A percentile compares a stretch with the other conserved stretches of the same genome.
phyloP scores from a whole-genome alignment of 1,140 invertebrate genomes.

The Chlorops oryzae region DNA sequence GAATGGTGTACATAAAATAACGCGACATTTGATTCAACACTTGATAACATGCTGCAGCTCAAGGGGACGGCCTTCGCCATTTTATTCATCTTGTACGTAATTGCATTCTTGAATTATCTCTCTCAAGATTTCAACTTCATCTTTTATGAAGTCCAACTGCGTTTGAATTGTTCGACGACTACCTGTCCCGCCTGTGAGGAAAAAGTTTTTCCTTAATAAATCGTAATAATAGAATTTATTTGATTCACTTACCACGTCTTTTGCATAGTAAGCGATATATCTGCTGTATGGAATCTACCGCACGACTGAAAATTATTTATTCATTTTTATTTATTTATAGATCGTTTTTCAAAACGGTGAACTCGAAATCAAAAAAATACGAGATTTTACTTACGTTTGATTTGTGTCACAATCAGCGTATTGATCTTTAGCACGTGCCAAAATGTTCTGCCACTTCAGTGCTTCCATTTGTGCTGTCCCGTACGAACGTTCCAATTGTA shows the following conservation, averaged over 20 bases:
- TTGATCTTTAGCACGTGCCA: constrained; percentile 28
- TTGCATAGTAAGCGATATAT: constrained; percentile 29
- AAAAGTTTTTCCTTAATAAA: not conserved
- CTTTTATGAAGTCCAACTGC: constrained; percentile 34
- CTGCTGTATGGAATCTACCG: constrained; percentile 24
- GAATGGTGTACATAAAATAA: too few species aligned
- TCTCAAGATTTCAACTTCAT: constrained; percentile 32
- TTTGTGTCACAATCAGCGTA: constrained; percentile 22
- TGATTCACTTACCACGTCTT: constrained; percentile 19
- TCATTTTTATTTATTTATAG: too few species aligned
- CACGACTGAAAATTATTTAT: too few species aligned
- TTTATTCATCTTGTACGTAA: too few species aligned
- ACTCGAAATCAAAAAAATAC: too few species aligned
- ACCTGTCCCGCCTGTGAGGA: not conserved
- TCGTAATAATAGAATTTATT: not conserved
- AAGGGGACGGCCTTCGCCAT: too few species aligned
- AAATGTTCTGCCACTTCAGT: constrained; percentile 37
- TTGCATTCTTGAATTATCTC: constrained; percentile 23
- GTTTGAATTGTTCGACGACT: constrained; percentile 11
- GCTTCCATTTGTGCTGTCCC: constrained; percentile 25
- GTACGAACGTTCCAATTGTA: constrained; percentile 33
- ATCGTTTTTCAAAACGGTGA: too few species aligned
- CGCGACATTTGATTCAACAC: too few species aligned
- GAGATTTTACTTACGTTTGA: too few species aligned
- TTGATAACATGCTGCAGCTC: too few species aligned